These are phyloP conservation scores for Thecocarcelia acutangulata DNA, from an alignment of 2,888 invertebrate species.

Conservation along the genomic window DNA sequence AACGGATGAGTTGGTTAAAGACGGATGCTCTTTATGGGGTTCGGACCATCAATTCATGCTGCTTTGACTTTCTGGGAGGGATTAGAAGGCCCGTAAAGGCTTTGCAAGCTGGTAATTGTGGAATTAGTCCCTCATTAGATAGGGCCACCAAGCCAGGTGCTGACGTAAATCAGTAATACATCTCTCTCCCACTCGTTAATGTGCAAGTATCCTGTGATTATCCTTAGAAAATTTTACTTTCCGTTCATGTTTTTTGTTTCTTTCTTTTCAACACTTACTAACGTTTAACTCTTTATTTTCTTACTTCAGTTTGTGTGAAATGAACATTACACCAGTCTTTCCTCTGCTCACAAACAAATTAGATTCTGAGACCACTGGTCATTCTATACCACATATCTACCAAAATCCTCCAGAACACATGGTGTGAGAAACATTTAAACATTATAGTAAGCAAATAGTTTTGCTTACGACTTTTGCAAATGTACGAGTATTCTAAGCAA, in stretches of 20 bases:
- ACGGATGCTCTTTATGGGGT: too few relatives aligned
- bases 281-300: conserved; percentile 19
- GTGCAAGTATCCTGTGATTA: background rate
- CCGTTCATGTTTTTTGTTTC: conserved; percentile 3
- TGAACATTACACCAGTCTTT: conserved; percentile 44
- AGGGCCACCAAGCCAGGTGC: too few relatives aligned
- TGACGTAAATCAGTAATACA: too few relatives aligned
- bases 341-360: conserved; percentile 76
- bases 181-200: too few relatives aligned
- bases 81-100: too few relatives aligned
- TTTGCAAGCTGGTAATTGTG: too few relatives aligned
- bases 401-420: conserved; percentile 56
- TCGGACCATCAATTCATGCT: too few relatives aligned
- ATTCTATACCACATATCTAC: conserved; percentile 80
- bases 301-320: conserved; percentile 40
- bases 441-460: conserved; percentile 55
- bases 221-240: conserved; percentile 19
- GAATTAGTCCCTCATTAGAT: too few relatives aligned
- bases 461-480: conserved; percentile 37
- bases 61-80: too few relatives aligned
- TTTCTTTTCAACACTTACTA: background rate
- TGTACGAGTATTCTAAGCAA: conserved; percentile 20
- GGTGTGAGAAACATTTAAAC: conserved; percentile 47
- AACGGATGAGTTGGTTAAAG: too few relatives aligned
- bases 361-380: conserved; percentile 80